Conservation (phyloP, 2,797 vertebrate species). For the Anas flavirostris region DNA sequence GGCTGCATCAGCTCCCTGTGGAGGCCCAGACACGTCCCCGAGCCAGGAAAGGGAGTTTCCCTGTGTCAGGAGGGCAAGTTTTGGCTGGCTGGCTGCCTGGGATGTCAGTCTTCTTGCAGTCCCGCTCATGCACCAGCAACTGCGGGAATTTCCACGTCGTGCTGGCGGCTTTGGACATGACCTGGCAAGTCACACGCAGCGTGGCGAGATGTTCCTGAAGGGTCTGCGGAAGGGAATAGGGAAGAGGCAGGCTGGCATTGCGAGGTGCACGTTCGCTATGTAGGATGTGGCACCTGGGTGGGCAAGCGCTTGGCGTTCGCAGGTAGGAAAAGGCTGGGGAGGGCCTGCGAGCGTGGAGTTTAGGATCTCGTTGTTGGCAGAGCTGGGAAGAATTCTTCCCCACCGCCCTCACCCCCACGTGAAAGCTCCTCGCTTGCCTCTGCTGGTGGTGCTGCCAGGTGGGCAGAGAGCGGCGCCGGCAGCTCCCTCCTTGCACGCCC, state of each 20-base stretch:
- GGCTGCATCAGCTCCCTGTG: accelerated
- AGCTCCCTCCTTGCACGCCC: background rate
- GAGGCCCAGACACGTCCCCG: background rate
- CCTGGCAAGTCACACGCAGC: background rate
- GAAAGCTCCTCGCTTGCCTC: background rate
- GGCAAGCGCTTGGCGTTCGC: background rate
- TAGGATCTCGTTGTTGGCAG: background rate
- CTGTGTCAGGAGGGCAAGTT: background rate
- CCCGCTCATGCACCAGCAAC: background rate
- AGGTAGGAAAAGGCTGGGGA: background rate
- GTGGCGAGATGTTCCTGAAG: background rate
- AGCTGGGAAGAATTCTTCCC: background rate
- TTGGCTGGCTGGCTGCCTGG: background rate
- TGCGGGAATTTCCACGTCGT: background rate
- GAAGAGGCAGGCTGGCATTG: background rate
- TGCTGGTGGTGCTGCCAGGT: background rate
- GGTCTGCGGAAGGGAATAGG: background rate
- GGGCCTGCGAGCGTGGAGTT: background rate
- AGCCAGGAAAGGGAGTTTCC: constrained; percentile 23
- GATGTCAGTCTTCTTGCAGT: background rate
- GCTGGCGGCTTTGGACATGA: background rate
- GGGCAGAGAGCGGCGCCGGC: background rate
- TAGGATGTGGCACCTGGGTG: background rate
- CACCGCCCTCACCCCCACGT: background rate
- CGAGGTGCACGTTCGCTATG: accelerated